Conservation (phyloP, 2,797 vertebrate genomes). For the Melanotaenia nigrans region DNA sequence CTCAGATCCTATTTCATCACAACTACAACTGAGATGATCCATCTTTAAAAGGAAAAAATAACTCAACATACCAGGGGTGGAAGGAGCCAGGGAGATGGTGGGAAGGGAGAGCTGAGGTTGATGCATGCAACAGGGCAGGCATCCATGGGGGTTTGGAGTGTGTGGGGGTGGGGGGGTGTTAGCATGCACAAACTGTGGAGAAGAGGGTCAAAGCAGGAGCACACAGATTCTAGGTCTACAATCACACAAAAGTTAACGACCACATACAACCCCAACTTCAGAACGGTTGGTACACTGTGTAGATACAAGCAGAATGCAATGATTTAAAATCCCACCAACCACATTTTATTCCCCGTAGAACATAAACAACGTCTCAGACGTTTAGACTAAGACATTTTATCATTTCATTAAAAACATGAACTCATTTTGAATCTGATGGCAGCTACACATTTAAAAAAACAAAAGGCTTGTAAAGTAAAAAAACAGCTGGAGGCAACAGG, state of each 20-base stretch:
- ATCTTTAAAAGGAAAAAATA: slow-evolving; percentile 23
- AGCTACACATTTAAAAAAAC: too few relatives aligned
- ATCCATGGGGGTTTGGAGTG: slow-evolving; percentile 82
- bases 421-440: too few relatives aligned
- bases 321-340: too few relatives aligned
- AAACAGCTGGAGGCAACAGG: too few relatives aligned
- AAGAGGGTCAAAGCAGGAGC: slow-evolving; percentile 57
- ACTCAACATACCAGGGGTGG: slow-evolving; percentile 86
- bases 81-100: slow-evolving; percentile 80
- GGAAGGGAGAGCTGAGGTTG: slow-evolving; percentile 71
- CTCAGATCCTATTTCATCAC: too few relatives aligned
- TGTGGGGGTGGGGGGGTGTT: slow-evolving; percentile 74
- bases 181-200: slow-evolving; percentile 89
- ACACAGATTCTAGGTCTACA: slow-evolving; percentile 18
- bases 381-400: too few relatives aligned
- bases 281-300: not conserved
- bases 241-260: slow-evolving; percentile 2
- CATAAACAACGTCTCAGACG: too few relatives aligned
- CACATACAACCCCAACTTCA: not conserved
- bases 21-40: not conserved
- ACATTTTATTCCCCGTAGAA: too few relatives aligned
- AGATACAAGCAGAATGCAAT: too few relatives aligned
- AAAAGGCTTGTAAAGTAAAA: too few relatives aligned
- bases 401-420: too few relatives aligned
- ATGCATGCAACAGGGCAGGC: slow-evolving; percentile 90